Evolutionary conservation across 2,888 invertebrate species (phyloP).

Genomic region (Cantharis lateralis): DNA sequence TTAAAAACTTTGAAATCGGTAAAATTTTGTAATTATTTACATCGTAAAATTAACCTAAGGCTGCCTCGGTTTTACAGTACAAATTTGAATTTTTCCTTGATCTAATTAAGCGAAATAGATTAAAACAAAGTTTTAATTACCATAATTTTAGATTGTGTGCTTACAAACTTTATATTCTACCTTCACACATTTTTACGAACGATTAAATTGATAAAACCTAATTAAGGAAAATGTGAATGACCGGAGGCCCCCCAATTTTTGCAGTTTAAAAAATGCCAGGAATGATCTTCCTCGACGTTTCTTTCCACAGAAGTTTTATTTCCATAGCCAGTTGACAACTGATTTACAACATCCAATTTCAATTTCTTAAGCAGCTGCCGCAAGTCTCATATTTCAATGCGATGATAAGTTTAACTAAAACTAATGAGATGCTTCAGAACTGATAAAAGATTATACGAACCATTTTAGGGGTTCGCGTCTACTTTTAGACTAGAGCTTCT

Average conservation of each 20-base stretch:
- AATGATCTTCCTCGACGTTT: background rate
- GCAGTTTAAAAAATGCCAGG: background rate
- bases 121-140: background rate
- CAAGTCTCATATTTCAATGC: background rate
- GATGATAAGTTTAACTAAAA: conserved; percentile 1
- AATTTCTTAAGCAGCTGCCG: background rate
- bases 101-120: background rate
- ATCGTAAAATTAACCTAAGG: background rate
- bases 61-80: background rate
- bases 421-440: conserved; percentile 4
- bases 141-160: background rate
- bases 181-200: background rate
- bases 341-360: background rate
- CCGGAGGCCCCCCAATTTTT: background rate
- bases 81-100: background rate
- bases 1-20: background rate
- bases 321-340: background rate
- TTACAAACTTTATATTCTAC: background rate
- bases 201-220: background rate
- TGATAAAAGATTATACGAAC: conserved; percentile 3
- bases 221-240: background rate
- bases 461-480: conserved; percentile 3
- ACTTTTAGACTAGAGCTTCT: background rate
- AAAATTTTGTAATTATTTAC: background rate
- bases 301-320: background rate